These are phyloP conservation scores for Dipodomys merriami DNA, from an alignment of 2,113 vertebrate genomes.

Conservation along the genomic window DNA sequence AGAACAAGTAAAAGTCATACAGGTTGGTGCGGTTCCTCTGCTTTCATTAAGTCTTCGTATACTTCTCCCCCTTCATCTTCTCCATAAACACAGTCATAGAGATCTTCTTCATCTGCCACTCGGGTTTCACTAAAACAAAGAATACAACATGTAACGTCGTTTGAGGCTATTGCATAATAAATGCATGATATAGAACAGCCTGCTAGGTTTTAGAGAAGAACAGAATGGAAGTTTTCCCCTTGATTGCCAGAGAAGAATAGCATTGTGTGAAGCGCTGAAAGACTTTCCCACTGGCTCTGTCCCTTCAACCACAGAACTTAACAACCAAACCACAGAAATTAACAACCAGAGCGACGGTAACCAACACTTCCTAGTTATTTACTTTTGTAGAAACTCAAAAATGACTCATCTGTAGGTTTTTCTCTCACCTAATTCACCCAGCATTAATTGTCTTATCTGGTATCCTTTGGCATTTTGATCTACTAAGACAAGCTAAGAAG, in stretches of 20 bases:
- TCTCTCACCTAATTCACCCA: too few species aligned
- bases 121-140: constrained; percentile 89
- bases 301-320: too few species aligned
- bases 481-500: background rate
- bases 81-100: constrained; percentile 97
- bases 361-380: background rate
- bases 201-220: background rate
- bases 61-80: constrained; percentile 97
- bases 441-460: background rate
- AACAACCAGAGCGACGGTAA: accelerated
- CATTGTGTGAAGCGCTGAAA: background rate
- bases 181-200: background rate
- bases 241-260: background rate
- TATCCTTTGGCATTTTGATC: background rate
- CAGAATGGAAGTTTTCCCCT: background rate
- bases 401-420: background rate
- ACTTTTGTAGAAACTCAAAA: background rate
- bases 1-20: constrained; percentile 81
- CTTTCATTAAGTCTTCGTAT: constrained; percentile 98
- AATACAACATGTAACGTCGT: background rate
- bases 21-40: constrained; percentile 90
- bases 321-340: background rate
- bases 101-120: constrained; percentile 93
- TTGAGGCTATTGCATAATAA: background rate
- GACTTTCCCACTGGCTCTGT: background rate